Evolutionary conservation across 1,140 invertebrate genomes (phyloP), one percentile per base, ranked within the genome.

Genomic region (Drusus annulatus): DNA sequence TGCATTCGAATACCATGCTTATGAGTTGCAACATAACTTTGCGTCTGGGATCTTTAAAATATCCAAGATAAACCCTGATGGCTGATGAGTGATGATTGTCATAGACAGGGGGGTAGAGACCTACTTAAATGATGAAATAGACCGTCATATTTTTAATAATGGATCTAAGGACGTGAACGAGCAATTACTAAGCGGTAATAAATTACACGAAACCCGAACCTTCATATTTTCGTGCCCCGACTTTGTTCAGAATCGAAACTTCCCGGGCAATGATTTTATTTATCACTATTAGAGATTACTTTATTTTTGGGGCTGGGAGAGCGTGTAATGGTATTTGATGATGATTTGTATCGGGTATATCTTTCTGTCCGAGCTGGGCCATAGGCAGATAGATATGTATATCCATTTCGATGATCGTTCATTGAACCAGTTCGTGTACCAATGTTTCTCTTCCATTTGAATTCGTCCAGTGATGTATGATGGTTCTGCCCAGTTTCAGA

Each of bases 271-370:
- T 52, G 16, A 51, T 52, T 58, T 75, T 31, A 75, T 75, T 56
- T 56, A 75, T 75, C 71, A 25, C 71, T 54, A 75, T 75, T 75
- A 75, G 71, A 52, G 71, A 75, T 75, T 75, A 58, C 71, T 75
- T 75, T 75, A 75, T 75, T 75, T 74, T 75, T 17, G 71, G 54
- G 28, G 54, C 71, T 36, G 52, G 71, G 71, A 58, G 71, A 45
- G n/a, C 25, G 68, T 71, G 50, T 71, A 71, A 71, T 75, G 52
- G 16, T 56, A 52, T 58, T 19, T 45, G 71, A 75, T 75, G 71
- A 75, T 75, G 71, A 58, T 75, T 58, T 75, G 31, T 58, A 28
- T 56, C 21, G 52, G 7, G 51, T 52, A 74, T 52, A 74, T 68
- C 63, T 68, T 31, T 17, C 63, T 36, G 23, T n/a, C 62, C 62